Conservation (phyloP, 92 coral and sea anemone species). For the Bergia puertoricense region DNA sequence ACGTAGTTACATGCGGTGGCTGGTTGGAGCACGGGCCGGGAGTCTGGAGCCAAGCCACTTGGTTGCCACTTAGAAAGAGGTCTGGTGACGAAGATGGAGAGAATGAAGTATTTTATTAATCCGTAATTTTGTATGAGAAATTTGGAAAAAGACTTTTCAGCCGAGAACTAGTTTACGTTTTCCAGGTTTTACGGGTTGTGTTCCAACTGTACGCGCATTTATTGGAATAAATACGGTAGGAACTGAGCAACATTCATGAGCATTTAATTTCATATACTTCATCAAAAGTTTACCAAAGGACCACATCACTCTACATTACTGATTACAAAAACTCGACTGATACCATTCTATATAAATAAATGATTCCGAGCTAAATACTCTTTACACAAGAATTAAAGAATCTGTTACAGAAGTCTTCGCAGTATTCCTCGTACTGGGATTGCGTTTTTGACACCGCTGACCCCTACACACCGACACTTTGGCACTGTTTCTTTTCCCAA, state of each 20-base stretch:
- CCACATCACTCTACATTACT: not conserved
- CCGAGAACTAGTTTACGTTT: too few relatives aligned
- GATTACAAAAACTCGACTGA: not conserved
- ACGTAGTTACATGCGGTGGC: not conserved
- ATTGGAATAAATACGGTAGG: too few relatives aligned
- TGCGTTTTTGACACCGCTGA: not conserved
- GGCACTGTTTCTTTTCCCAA: conserved; percentile 34
- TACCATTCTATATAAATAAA: not conserved
- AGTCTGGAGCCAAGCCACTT: not conserved
- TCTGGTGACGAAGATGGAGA: too few relatives aligned
- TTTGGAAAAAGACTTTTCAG: too few relatives aligned
- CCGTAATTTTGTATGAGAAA: too few relatives aligned
- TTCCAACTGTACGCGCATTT: too few relatives aligned
- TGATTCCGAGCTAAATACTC: not conserved
- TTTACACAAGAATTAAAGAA: conserved; percentile 22
- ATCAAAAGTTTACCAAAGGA: too few relatives aligned
- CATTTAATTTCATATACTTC: too few relatives aligned
- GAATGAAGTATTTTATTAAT: too few relatives aligned
- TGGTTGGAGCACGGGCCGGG: not conserved
- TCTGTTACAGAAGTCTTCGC: not conserved
- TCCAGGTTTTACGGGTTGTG: too few relatives aligned
- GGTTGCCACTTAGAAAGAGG: too few relatives aligned
- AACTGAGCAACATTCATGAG: too few relatives aligned
- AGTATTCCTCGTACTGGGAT: not conserved
- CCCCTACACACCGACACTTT: conserved; percentile 20